These are phyloP conservation scores for Morelia viridis DNA, from an alignment of 2,797 vertebrate genomes.

Conservation along the genomic window DNA sequence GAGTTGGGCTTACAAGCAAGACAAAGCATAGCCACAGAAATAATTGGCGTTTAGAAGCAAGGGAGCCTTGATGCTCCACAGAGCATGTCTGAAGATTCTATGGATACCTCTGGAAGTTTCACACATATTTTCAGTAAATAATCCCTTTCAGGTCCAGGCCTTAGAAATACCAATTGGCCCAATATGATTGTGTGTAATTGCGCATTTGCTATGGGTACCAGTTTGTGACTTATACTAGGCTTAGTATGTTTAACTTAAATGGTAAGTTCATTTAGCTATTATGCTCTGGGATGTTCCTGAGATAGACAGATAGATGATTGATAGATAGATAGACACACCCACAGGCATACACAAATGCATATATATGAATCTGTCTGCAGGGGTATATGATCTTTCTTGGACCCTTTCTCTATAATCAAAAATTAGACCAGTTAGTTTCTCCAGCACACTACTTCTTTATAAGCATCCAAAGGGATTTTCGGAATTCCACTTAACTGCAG, in stretches of 20 bases:
- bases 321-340: neutral
- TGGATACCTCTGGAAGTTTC: neutral
- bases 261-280: too few relatives aligned
- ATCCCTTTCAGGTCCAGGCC: neutral
- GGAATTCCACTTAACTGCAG: constrained; percentile 37
- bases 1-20: neutral
- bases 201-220: neutral
- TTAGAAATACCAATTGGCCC: neutral
- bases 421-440: constrained; percentile 46
- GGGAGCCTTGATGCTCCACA: neutral
- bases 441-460: constrained; percentile 49
- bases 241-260: too few relatives aligned
- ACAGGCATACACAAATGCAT: neutral
- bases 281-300: neutral
- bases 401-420: neutral
- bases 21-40: neutral
- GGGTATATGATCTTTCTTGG: neutral
- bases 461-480: constrained; percentile 64
- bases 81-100: neutral
- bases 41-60: neutral
- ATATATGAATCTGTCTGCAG: neutral
- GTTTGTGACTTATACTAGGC: too few relatives aligned
- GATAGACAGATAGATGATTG: neutral
- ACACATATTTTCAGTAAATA: neutral
- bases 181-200: neutral